Evolutionary conservation across 2,797 vertebrate species (phyloP).

Genomic region (Loriculus beryllinus): DNA sequence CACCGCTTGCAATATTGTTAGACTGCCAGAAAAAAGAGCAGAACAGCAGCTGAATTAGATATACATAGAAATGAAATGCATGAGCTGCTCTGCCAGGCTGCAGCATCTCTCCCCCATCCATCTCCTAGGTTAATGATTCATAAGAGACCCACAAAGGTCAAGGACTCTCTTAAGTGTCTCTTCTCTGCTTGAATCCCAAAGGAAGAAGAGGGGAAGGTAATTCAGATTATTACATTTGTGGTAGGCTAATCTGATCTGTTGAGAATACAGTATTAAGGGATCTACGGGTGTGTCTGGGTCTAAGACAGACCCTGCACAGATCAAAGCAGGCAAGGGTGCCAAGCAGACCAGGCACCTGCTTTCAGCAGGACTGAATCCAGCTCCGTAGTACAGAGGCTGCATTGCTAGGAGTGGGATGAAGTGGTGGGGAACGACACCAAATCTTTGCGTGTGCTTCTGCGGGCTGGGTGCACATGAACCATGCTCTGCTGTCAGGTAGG

Average conservation of each 20-base stretch:
- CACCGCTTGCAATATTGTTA: background rate
- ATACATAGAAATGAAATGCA: background rate
- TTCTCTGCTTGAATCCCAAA: background rate
- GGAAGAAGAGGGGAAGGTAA: background rate
- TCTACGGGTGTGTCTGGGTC: too few species aligned
- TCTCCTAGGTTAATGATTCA: background rate
- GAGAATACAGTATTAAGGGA: accelerated
- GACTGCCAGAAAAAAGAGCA: background rate
- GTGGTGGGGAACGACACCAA: accelerated
- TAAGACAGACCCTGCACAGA: accelerated
- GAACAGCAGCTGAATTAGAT: background rate
- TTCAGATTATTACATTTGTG: background rate
- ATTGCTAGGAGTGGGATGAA: accelerated
- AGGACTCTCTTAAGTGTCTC: background rate
- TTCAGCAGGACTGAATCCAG: accelerated
- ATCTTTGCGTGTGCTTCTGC: background rate
- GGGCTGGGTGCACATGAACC: accelerated
- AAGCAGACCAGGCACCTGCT: background rate
- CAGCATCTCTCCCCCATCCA: background rate
- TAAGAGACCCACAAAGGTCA: background rate
- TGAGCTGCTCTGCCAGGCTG: background rate
- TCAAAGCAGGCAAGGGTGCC: background rate
- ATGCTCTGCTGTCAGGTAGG: background rate
- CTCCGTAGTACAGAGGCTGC: background rate
- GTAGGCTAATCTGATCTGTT: background rate